Base-by-base conservation (phyloP, 2,113 vertebrate genomes). In the Dolichallabes microphthalmus region DNA sequence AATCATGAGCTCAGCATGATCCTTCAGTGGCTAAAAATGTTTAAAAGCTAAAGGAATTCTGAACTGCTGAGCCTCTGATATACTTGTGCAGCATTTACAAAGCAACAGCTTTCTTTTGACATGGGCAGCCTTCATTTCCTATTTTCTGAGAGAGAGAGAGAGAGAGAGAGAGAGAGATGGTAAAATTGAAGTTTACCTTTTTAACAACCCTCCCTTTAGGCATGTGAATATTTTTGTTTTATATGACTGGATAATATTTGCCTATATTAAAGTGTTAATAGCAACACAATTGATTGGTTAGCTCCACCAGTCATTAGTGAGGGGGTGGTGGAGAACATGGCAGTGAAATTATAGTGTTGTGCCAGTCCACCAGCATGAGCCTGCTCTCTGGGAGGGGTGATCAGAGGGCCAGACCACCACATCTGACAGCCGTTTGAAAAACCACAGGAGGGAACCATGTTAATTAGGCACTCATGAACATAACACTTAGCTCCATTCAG, bases 261-360 rank as follows among this genome's bases (percentile, higher is more conserved):
- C 86, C 88, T 61, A 91, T 90, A 90, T 91, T 89, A 88, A 90
- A 93, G 88, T 82, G 90, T 85, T 91, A 92, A 92, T 92, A 88
- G 92, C 88, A 82, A 84, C 84, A 88, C 83, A 88, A 88, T 87
- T 86, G 87, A 89, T 89, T 85, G 80, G 81, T 86, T 82, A 88
- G 83, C 87, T 76, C 57, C 83, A 90, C 86, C 80, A 88, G 84
- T 84, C 86, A 88, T 92, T 88, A 90, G 84, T 86, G 89, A 91
- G 89, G 87, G 85, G 87, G 84, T 86, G 87, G 82, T 58, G 86
- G 73, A 86, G 88, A 87, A 68, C 75, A 81, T 87, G 88, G 87
- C 81, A 80, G 76, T 82, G 76, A 88, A 87, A 85, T 90, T 87
- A 88, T 86, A 87, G 87, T 83, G 82, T 78, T 87, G 77, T 88